Base-by-base conservation (phyloP, 2,888 invertebrate species). In the Reticulitermes lucifugus region DNA sequence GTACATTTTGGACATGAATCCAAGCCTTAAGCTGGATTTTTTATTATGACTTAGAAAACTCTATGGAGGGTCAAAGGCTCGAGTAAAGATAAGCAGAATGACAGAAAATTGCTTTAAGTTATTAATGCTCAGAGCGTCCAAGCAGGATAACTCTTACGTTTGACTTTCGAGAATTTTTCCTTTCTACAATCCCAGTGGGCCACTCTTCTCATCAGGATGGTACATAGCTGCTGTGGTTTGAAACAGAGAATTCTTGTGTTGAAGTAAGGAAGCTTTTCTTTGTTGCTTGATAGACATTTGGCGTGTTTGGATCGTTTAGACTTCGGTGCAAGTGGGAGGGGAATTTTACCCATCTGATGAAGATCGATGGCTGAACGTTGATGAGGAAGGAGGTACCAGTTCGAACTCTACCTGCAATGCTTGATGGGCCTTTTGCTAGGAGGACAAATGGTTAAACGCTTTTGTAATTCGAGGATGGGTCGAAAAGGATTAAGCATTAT, bases 281-380 rank as follows among this genome's bases (percentile, higher is more conserved):
- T 21, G 14, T 29, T 41, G 60, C 80, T 79, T 80, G 80, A 80
- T 80, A 80, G 80, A 60, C 80, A 35, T 59, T 80, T 80, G 80
- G 80, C 80, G 80, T 80, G 80, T 80, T 80, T 29, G 60, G 80
- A 80, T 55, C 80, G 80, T 60, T 80, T 80, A 80, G 80, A 60
- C 35, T 29, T 60, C 60, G 21, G 73, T 73, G 55, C 29, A 55
- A 60, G 80, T 80, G 55, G 25, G 80, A 41, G 80, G 60, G 60
- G 10, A 12, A 35, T 60, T 59, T 60, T 35, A 14, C 25, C 73
- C 60, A 59, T 59, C 80, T 80, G 80, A 80, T 80, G 80, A 80
- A 80, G 80, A 80, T 80, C 80, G 80, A 80, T 80, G 59, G 35
- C 22, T 25, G 79, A 51, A 79, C 51, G 43, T 41, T 79, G 79